Percentiles rank a stretch among this genome's conserved stretches.
Conservation (phyloP, 2,888 invertebrate genomes). For the Syritta pipiens region DNA sequence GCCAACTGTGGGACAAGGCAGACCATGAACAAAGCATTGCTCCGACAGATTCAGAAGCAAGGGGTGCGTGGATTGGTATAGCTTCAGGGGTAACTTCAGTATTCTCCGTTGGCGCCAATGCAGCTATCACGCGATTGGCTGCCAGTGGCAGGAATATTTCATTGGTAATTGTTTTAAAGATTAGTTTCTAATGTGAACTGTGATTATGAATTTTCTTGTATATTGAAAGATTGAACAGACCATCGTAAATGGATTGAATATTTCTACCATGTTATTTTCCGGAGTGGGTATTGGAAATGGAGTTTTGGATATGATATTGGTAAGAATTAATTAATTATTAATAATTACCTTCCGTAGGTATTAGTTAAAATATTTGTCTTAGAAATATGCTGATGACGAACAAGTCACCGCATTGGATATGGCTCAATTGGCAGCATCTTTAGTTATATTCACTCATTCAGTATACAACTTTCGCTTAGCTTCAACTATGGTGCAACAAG, state of each 20-base stretch:
- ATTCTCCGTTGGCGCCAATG: slow-evolving; percentile 74
- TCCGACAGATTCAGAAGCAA: slow-evolving; percentile 73
- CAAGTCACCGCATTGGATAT: slow-evolving; percentile 72
- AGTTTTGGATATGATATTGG: slow-evolving; percentile 74
- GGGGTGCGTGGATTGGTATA: slow-evolving; percentile 74
- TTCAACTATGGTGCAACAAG: slow-evolving; percentile 73
- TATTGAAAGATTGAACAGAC: slow-evolving; percentile 70
- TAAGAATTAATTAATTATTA: slow-evolving; percentile 63
- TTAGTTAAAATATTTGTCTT: slow-evolving; percentile 32
- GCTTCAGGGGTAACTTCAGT: slow-evolving; percentile 72
- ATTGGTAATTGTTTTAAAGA: slow-evolving; percentile 67
- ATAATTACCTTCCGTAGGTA: too few relatives aligned
- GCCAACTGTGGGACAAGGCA: slow-evolving; percentile 72
- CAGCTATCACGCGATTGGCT: slow-evolving; percentile 71
- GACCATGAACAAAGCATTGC: slow-evolving; percentile 75
- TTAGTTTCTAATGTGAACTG: not conserved
- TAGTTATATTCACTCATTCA: slow-evolving; percentile 77
- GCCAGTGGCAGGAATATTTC: slow-evolving; percentile 73
- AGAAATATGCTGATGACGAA: slow-evolving; percentile 75
- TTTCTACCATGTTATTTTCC: slow-evolving; percentile 75
- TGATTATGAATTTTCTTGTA: not conserved
- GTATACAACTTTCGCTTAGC: slow-evolving; percentile 76
- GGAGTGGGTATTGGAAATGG: slow-evolving; percentile 75
- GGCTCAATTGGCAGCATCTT: slow-evolving; percentile 75
- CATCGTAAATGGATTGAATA: slow-evolving; percentile 76